A percentile compares a stretch with the other conserved stretches of the same genome.
These are phyloP conservation scores for Andrena flavipes DNA, from an alignment of 2,888 invertebrate genomes.

Conservation along the genomic window DNA sequence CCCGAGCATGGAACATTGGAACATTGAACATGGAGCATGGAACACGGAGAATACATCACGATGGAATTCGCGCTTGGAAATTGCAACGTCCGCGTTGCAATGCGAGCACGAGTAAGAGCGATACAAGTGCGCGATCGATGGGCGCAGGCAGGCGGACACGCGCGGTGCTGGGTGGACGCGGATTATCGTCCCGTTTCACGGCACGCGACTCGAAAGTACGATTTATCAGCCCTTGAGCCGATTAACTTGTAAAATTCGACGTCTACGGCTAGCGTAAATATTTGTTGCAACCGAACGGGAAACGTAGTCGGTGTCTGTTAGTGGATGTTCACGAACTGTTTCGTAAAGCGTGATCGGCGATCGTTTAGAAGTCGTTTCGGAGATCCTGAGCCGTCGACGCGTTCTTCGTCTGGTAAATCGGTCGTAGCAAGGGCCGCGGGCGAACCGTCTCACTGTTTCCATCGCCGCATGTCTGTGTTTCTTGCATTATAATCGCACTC, in stretches of 20 bases:
- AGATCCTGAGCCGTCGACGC: background rate
- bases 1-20: too few species aligned
- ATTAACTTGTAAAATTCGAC: conserved; percentile 68
- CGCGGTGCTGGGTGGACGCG: conserved; percentile 18
- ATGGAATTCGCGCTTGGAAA: background rate
- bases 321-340: background rate
- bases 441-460: conserved; percentile 23
- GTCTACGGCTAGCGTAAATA: conserved; percentile 50
- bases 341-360: background rate
- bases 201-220: conserved; percentile 64
- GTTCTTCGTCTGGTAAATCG: background rate
- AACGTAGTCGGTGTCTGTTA: background rate
- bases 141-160: background rate
- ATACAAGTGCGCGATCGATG: conserved; percentile 17
- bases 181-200: conserved; percentile 51
- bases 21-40: too few species aligned
- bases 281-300: conserved; percentile 17
- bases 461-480: conserved; percentile 42
- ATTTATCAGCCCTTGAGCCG: conserved; percentile 66
- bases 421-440: conserved; percentile 9
- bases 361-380: background rate
- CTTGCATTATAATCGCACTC: conserved; percentile 30
- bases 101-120: background rate
- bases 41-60: background rate
- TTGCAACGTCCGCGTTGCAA: background rate